A percentile compares a stretch with the other conserved stretches of the same genome.
Evolutionary conservation across 2,888 invertebrate genomes (phyloP).

Genomic region (Thelaira solivaga): DNA sequence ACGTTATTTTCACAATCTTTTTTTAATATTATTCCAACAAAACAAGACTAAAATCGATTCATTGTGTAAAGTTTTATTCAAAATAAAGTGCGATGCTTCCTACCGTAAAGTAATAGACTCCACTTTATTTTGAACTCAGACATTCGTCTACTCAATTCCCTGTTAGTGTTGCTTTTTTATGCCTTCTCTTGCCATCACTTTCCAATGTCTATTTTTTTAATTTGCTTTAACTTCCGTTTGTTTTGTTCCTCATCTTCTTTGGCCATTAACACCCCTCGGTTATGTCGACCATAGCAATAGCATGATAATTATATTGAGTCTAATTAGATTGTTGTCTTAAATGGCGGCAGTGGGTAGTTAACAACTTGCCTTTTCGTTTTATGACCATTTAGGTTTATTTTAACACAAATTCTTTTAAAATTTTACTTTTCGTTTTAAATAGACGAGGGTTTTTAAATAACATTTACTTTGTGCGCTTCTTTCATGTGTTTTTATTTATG

Average conservation of each 20-base stretch:
- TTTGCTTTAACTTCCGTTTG: conserved; percentile 17
- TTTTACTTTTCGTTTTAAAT: neutral
- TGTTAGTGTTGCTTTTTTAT: neutral
- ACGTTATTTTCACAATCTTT: too few species aligned
- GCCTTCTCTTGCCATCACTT: neutral
- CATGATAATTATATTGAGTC: conserved; percentile 71
- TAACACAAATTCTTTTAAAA: neutral
- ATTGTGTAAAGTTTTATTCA: too few species aligned
- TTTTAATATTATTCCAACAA: too few species aligned
- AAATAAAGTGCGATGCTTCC: too few species aligned
- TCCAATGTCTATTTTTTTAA: neutral
- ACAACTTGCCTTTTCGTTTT: conserved; percentile 45
- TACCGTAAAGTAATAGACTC: too few species aligned
- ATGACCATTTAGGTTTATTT: conserved; percentile 44
- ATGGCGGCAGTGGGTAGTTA: conserved; percentile 18
- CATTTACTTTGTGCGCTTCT: conserved; percentile 20
- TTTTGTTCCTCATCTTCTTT: conserved; percentile 10
- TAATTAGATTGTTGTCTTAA: conserved; percentile 71
- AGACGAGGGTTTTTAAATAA: neutral
- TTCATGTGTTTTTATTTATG: neutral
- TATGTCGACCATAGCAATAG: conserved; percentile 40
- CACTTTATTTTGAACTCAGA: too few species aligned
- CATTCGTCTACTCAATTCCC: too few species aligned
- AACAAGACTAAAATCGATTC: too few species aligned
- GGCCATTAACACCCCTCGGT: conserved; percentile 19